phyloP scores from a whole-genome alignment of 2,113 vertebrate genomes.

The Thryonomys swinderianus region DNA sequence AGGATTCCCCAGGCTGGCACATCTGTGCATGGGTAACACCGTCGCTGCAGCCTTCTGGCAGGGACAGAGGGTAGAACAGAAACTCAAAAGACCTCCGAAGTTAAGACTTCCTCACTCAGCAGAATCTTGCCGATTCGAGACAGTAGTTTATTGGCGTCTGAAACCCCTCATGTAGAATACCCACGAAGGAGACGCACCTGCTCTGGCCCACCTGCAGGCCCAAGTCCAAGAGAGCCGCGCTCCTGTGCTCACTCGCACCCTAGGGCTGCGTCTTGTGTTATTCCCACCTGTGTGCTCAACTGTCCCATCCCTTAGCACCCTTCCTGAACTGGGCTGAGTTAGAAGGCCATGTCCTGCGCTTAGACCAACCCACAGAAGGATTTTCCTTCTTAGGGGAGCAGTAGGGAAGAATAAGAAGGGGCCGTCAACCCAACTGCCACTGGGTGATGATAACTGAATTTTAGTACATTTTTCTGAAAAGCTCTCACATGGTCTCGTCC shows the following conservation, averaged over 20 bases:
- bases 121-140: neutral
- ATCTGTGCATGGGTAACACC: neutral
- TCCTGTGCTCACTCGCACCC: neutral
- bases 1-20: neutral
- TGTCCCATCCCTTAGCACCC: neutral
- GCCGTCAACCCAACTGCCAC: neutral
- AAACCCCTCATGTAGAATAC: neutral
- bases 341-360: neutral
- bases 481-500: neutral
- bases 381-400: neutral
- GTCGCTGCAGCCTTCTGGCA: neutral
- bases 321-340: neutral
- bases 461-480: neutral
- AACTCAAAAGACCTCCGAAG: neutral
- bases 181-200: neutral
- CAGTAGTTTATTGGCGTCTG: neutral
- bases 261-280: neutral
- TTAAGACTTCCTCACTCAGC: neutral
- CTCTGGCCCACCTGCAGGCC: neutral
- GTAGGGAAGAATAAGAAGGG: neutral
- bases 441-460: neutral
- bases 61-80: neutral
- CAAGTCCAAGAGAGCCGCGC: neutral
- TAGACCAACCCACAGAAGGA: neutral
- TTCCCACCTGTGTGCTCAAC: neutral